Evolutionary conservation across 1,140 invertebrate genomes (phyloP).

Genomic region (Euglossa dilemma): DNA sequence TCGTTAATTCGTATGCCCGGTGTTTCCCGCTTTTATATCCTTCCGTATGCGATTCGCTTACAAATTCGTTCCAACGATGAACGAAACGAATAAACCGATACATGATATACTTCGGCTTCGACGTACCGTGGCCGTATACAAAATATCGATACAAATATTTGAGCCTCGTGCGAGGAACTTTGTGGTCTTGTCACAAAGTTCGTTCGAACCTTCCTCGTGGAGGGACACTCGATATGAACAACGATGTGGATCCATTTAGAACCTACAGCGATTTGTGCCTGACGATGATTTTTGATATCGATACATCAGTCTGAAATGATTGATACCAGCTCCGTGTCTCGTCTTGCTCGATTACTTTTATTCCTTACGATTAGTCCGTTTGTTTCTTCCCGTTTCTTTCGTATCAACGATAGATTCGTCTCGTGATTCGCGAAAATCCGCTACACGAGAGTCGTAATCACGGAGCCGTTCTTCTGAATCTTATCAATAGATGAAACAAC

Average conservation of each 20-base stretch:
- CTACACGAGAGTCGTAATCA: neutral
- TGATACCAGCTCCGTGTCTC: conserved; percentile 23
- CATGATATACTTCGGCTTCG: conserved; percentile 1
- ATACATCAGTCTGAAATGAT: conserved; percentile 42
- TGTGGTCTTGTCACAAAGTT: conserved; percentile 15
- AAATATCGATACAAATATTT: conserved; percentile 49
- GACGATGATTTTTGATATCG: conserved; percentile 43
- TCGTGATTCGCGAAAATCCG: neutral
- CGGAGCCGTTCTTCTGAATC: conserved; percentile 47
- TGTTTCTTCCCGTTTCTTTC: too few species aligned
- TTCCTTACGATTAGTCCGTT: too few species aligned
- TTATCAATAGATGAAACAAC: conserved; percentile 54
- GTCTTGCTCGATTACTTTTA: neutral
- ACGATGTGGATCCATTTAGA: conserved; percentile 50
- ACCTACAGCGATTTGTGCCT: conserved; percentile 38
- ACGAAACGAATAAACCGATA: conserved; percentile 8
- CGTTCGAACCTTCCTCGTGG: conserved; percentile 30
- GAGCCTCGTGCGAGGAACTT: conserved; percentile 23
- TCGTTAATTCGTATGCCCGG: neutral
- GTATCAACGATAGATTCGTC: neutral
- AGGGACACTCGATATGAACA: conserved; percentile 36
- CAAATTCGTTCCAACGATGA: neutral
- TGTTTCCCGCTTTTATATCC: neutral
- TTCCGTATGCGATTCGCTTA: neutral
- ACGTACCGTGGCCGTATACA: conserved; percentile 27